Evolutionary conservation across 2,113 vertebrate genomes (phyloP).

Genomic region (Phalacrocorax aristotelis): DNA sequence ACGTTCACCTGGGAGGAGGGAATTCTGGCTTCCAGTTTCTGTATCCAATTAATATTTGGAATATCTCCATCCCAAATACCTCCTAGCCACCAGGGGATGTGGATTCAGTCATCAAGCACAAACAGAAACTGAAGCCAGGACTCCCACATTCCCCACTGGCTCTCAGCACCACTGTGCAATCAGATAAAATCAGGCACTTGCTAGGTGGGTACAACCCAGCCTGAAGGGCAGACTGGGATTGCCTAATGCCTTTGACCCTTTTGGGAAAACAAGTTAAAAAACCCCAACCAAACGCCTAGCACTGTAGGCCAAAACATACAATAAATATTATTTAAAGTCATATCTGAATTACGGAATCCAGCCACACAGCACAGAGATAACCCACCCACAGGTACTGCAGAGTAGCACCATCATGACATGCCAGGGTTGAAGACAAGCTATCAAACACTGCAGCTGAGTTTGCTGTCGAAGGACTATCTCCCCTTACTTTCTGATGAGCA

Average conservation of each 20-base stretch:
- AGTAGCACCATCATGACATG: not conserved
- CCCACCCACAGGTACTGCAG: fast-evolving
- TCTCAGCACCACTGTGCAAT: not conserved
- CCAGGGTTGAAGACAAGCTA: not conserved
- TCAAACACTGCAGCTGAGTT: not conserved
- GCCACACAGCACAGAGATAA: not conserved
- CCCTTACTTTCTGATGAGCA: not conserved
- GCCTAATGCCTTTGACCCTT: not conserved
- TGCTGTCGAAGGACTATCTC: not conserved
- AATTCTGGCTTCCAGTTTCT: not conserved
- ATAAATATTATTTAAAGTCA: not conserved
- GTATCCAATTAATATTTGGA: constrained; percentile 18
- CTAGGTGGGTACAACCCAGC: not conserved
- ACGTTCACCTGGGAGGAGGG: not conserved
- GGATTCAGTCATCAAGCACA: not conserved
- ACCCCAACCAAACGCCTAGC: not conserved
- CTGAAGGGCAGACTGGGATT: not conserved
- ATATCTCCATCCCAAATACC: not conserved
- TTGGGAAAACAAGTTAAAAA: not conserved
- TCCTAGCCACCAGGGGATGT: not conserved
- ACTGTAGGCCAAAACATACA: not conserved
- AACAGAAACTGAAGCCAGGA: not conserved
- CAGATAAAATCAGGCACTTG: not conserved
- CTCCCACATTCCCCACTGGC: not conserved
- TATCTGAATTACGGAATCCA: not conserved